Base-by-base conservation (phyloP, 2,113 vertebrate species). In the Buteo buteo region DNA sequence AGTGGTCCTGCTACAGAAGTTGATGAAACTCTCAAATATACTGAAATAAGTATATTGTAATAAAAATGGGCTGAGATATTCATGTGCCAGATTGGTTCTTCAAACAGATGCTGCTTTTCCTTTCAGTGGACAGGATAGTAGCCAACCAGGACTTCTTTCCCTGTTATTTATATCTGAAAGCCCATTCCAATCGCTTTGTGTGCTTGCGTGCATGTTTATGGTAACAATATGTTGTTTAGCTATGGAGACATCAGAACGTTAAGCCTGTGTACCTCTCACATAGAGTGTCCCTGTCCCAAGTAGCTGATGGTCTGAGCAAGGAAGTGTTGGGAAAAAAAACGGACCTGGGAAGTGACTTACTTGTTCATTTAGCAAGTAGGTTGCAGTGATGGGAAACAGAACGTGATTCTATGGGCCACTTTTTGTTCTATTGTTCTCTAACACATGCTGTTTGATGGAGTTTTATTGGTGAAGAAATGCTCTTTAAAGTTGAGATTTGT, bases 221-320 rank as follows among this genome's bases (percentile, higher is more conserved):
- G 22, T 42, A 72, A 8, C 6, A 31, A 20, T 6, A 42, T 4
- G 16, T 15, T 61, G 8, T 29, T 52, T 15, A 86, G 16, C 59
- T 65, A 32, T 2, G 3, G 74, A 64, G 8, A 34, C 32, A 31
- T 6, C 10, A 2, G 7, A 9, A 2, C 2, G 1, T 34, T 12
- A 26, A 40, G 67, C 21, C 31, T 40, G 59, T 2, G 45, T 29
- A 3, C 34, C 36, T 38, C 69, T 38, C 44, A 3, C 44, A 3
- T 1, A 12, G 29, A 11, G 13, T 1, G 7, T 29, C 32, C 69
- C 45, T 36, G 45, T 42, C 61, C 59, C 21, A 5, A 7, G 70
- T 0, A 36, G 52, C 29, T 71, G 70, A 31, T 44, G 74, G 5
- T 50, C 40, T 73, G 55, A 81, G 78, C 36, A 47, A 44, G 49